phyloP scores from a whole-genome alignment of 2,113 vertebrate species.

The Indicator indicator region DNA sequence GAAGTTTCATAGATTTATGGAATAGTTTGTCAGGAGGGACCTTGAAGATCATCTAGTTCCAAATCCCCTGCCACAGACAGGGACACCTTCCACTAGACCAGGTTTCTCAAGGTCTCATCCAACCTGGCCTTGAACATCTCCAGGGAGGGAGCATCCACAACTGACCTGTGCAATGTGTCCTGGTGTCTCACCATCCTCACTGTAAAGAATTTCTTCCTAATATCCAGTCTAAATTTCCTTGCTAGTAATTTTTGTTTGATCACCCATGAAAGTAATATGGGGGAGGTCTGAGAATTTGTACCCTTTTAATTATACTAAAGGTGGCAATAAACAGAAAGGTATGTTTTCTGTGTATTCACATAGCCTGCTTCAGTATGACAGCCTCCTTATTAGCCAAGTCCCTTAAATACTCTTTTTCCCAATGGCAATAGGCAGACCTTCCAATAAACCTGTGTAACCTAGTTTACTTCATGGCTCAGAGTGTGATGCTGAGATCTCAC shows the following conservation, averaged over 20 bases:
- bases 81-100: no score
- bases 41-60: no score
- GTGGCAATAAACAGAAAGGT: not conserved
- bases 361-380: not conserved
- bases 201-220: no score
- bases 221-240: not conserved
- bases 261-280: not conserved
- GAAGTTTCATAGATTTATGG: no score
- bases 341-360: not conserved
- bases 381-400: slow-evolving; percentile 5
- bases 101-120: no score
- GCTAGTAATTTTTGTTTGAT: not conserved
- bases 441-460: slow-evolving; percentile 58
- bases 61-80: no score
- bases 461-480: slow-evolving; percentile 21
- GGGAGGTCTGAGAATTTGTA: not conserved
- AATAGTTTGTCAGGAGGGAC: no score
- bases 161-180: no score
- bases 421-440: slow-evolving; percentile 37
- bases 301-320: not conserved
- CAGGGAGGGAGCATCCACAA: no score
- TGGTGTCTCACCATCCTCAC: no score
- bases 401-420: slow-evolving; percentile 52
- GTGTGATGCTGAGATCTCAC: slow-evolving; percentile 46
- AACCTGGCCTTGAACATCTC: no score